phyloP scores from a whole-genome alignment of 2,888 invertebrate genomes.

The Cataglyphis cursor region DNA sequence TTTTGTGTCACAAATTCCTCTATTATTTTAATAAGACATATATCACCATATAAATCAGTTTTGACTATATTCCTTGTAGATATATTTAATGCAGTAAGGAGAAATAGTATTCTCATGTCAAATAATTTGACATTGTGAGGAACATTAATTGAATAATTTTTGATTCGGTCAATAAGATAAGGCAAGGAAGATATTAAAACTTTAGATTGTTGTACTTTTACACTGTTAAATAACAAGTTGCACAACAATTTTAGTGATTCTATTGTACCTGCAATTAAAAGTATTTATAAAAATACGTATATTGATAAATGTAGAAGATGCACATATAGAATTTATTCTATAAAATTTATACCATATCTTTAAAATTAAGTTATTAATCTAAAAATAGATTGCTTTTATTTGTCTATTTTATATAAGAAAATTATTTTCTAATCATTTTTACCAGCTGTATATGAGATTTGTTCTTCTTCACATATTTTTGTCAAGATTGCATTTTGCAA shows the following conservation, averaged over 20 bases:
- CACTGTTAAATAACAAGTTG: slow-evolving; percentile 94
- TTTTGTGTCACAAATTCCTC: slow-evolving; percentile 88
- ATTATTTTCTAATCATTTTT: slow-evolving; percentile 56
- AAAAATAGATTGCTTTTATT: slow-evolving; percentile 34
- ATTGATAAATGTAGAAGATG: background rate
- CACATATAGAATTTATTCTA: background rate
- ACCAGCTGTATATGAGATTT: slow-evolving; percentile 85
- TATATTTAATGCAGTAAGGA: slow-evolving; percentile 94
- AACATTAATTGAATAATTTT: slow-evolving; percentile 89
- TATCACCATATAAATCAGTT: slow-evolving; percentile 91
- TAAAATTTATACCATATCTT: background rate
- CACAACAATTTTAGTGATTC: slow-evolving; percentile 96
- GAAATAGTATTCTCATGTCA: slow-evolving; percentile 95
- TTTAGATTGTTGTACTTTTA: slow-evolving; percentile 88
- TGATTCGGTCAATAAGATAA: slow-evolving; percentile 91
- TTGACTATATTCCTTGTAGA: slow-evolving; percentile 90
- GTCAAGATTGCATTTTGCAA: slow-evolving; percentile 90
- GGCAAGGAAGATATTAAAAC: slow-evolving; percentile 76
- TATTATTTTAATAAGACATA: slow-evolving; percentile 90
- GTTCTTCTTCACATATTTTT: slow-evolving; percentile 85
- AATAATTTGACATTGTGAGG: slow-evolving; percentile 93
- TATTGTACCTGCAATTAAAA: slow-evolving; percentile 87
- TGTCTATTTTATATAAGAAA: background rate
- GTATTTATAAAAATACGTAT: slow-evolving; percentile 24
- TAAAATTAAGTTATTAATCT: slow-evolving; percentile 36